A percentile compares a stretch with the other conserved stretches of the same genome.
Conservation (phyloP, 2,797 vertebrate genomes). For the Sebastes miniatus region DNA sequence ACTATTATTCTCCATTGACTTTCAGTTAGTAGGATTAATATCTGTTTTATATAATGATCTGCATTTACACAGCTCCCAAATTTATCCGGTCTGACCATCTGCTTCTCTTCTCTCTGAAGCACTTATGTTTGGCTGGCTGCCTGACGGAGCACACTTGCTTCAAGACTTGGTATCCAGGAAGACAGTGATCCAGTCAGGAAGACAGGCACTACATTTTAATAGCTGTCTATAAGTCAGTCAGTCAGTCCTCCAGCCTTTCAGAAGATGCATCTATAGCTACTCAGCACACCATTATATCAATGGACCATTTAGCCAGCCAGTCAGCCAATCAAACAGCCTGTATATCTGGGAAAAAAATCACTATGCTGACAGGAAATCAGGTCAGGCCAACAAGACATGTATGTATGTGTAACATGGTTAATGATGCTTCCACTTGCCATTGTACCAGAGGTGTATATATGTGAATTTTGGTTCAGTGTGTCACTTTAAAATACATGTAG, state of each 20-base stretch:
- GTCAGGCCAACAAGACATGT: background rate
- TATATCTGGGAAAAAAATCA: background rate
- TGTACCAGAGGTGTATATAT: no score
- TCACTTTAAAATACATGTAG: no score
- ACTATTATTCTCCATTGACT: background rate
- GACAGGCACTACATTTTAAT: conserved; percentile 19
- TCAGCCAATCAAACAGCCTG: conserved; percentile 2
- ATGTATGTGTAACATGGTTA: no score
- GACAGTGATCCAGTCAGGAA: conserved; percentile 24
- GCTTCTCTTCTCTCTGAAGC: conserved; percentile 12
- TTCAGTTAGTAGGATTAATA: conserved; percentile 2
- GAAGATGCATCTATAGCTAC: background rate
- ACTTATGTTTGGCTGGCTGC: conserved; percentile 30
- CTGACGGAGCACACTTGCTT: conserved; percentile 9
- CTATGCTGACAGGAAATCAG: background rate
- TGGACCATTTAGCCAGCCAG: background rate
- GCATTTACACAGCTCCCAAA: conserved; percentile 11
- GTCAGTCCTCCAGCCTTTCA: conserved; percentile 8
- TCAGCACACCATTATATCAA: background rate
- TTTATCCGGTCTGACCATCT: conserved; percentile 30
- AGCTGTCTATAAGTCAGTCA: conserved; percentile 21
- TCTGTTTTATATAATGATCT: conserved; percentile 10
- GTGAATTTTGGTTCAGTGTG: no score
- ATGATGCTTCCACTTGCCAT: no score
- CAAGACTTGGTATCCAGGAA: conserved; percentile 1